Conservation (phyloP, 2,888 invertebrate genomes). For the Brassicogethes aeneus region DNA sequence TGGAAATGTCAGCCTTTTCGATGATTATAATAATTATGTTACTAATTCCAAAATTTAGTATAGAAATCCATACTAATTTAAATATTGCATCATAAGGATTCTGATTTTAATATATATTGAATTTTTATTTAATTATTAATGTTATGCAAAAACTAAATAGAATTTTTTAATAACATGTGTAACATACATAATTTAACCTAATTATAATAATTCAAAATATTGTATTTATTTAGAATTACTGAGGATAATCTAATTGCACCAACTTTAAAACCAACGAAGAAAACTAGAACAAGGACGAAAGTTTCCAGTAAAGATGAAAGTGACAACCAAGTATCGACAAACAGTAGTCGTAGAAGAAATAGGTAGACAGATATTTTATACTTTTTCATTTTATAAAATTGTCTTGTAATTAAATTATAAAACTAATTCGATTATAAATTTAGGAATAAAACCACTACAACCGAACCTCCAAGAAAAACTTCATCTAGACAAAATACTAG, state of each 20-base stretch:
- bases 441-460: no score
- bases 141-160: no score
- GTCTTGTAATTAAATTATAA: no score
- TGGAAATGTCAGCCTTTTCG: not conserved
- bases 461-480: conserved; percentile 8
- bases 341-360: conserved; percentile 19
- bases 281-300: conserved; percentile 26
- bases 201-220: conserved; percentile 9
- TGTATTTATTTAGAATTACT: conserved; percentile 23
- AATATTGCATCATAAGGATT: no score
- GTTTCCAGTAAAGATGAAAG: conserved; percentile 17
- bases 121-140: no score
- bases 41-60: not conserved
- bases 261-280: conserved; percentile 32
- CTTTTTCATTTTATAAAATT: not conserved
- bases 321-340: not conserved
- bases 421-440: not conserved
- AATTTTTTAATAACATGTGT: no score
- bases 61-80: no score
- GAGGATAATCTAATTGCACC: conserved; percentile 36
- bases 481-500: conserved; percentile 18
- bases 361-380: conserved; percentile 15
- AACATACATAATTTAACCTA: no score
- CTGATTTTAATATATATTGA: no score
- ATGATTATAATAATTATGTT: not conserved